A percentile compares a stretch with the other conserved stretches of the same genome.
Conservation (phyloP, 2,888 invertebrate genomes). For the Apeira syringaria region DNA sequence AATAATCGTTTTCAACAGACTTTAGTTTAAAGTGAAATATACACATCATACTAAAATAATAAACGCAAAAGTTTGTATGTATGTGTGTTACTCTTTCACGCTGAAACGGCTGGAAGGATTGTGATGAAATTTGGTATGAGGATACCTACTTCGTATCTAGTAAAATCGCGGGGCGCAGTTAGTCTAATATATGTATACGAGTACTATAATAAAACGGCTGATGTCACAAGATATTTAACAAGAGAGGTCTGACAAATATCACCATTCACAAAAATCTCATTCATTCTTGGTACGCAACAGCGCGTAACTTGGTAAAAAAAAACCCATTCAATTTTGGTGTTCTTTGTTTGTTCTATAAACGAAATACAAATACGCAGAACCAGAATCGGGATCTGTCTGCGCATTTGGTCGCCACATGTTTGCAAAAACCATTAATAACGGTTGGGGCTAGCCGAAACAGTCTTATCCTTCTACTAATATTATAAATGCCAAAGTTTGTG, state of each 20-base stretch:
- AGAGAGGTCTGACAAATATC: conserved; percentile 16
- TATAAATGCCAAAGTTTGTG: no score
- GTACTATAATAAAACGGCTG: background rate
- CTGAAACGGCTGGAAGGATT: no score
- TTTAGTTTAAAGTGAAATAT: no score
- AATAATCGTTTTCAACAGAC: no score
- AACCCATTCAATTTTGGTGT: conserved; percentile 46
- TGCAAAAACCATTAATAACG: conserved; percentile 53
- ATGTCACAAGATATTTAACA: conserved; percentile 26
- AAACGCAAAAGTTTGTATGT: no score
- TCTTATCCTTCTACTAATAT: no score
- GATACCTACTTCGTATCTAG: no score
- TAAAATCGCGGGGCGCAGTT: no score
- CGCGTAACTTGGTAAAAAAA: conserved; percentile 44
- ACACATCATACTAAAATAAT: no score
- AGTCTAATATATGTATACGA: no score
- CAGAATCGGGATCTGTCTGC: conserved; percentile 46
- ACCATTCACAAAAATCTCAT: conserved; percentile 40
- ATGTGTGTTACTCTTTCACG: no score
- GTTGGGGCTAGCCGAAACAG: conserved; percentile 35
- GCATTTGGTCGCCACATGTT: conserved; percentile 71
- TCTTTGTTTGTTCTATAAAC: conserved; percentile 44
- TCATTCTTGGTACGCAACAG: conserved; percentile 28
- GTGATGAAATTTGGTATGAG: no score
- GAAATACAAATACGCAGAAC: conserved; percentile 34